Evolutionary conservation across 1,140 invertebrate species (phyloP).

Genomic region (Micrasema minimum): DNA sequence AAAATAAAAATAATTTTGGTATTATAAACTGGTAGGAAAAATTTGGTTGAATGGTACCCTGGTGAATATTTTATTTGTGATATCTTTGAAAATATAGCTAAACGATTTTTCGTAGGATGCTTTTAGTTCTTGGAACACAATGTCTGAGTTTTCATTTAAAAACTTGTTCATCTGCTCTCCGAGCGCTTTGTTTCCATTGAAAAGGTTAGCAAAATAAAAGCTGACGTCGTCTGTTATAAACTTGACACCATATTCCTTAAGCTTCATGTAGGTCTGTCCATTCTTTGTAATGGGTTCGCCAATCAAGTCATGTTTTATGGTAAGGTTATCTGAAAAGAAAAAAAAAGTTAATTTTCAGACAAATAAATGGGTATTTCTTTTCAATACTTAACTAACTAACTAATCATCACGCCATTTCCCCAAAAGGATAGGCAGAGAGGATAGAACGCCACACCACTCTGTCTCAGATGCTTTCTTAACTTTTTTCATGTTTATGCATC

Average conservation of each 20-base stretch:
- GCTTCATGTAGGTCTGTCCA: slow-evolving; percentile 70
- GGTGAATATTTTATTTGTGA: slow-evolving; percentile 72
- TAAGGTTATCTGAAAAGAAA: slow-evolving; percentile 66
- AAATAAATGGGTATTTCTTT: no score
- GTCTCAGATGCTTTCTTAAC: no score
- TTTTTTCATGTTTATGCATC: no score
- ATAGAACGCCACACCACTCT: no score
- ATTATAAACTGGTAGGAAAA: slow-evolving; percentile 63
- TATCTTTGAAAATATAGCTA: slow-evolving; percentile 69
- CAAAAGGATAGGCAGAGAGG: no score
- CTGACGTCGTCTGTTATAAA: slow-evolving; percentile 67
- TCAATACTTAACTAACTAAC: no score
- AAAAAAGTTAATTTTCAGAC: no score
- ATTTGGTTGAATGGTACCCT: slow-evolving; percentile 72
- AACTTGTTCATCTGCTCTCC: slow-evolving; percentile 71
- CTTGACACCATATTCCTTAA: slow-evolving; percentile 69
- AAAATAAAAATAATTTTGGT: slow-evolving; percentile 11
- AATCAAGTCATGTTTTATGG: slow-evolving; percentile 69
- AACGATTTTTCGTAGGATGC: slow-evolving; percentile 72
- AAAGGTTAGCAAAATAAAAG: slow-evolving; percentile 72
- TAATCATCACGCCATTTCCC: no score
- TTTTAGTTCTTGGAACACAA: slow-evolving; percentile 74
- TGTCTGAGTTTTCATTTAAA: slow-evolving; percentile 74
- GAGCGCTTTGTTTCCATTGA: slow-evolving; percentile 69
- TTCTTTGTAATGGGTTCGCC: slow-evolving; percentile 69